A percentile compares a stretch with the other conserved stretches of the same genome.
Conservation (phyloP, 2,113 vertebrate genomes). For the Nothoprocta pentlandii region DNA sequence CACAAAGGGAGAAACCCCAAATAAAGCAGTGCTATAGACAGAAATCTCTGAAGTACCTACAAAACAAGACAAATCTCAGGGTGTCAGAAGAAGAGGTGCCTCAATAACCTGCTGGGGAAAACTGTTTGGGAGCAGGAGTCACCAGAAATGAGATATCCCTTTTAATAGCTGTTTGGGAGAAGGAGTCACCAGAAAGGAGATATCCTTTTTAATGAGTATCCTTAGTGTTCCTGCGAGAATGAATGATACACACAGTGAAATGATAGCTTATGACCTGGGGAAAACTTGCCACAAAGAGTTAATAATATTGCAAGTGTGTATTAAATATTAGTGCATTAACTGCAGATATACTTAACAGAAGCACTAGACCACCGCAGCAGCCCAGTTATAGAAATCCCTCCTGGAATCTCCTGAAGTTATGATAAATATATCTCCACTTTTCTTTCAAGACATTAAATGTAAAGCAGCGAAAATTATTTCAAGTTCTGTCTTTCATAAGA, state of each 20-base stretch:
- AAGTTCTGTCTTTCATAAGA: conserved; percentile 7
- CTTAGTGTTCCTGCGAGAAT: neutral
- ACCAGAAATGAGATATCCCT: neutral
- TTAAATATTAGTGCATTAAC: neutral
- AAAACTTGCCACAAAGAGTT: neutral
- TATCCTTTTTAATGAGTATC: neutral
- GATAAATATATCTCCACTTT: neutral
- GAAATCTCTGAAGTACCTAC: neutral
- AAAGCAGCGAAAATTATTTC: neutral
- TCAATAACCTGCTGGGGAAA: neutral
- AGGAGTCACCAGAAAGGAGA: conserved; percentile 1
- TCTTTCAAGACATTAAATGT: neutral
- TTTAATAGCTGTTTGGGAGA: neutral
- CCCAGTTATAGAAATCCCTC: neutral
- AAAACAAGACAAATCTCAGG: neutral
- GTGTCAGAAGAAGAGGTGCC: neutral
- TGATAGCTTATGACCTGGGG: neutral
- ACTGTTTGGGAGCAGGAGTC: neutral
- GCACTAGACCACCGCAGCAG: neutral
- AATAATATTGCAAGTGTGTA: neutral
- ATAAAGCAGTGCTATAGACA: neutral
- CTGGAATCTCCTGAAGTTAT: neutral
- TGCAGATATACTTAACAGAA: neutral
- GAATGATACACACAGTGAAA: conserved; percentile 5
- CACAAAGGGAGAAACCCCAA: conserved; percentile 17